Percentiles rank a stretch among this genome's conserved stretches.
Evolutionary conservation across 2,113 vertebrate genomes (phyloP).

Genomic region (Alosa alosa): DNA sequence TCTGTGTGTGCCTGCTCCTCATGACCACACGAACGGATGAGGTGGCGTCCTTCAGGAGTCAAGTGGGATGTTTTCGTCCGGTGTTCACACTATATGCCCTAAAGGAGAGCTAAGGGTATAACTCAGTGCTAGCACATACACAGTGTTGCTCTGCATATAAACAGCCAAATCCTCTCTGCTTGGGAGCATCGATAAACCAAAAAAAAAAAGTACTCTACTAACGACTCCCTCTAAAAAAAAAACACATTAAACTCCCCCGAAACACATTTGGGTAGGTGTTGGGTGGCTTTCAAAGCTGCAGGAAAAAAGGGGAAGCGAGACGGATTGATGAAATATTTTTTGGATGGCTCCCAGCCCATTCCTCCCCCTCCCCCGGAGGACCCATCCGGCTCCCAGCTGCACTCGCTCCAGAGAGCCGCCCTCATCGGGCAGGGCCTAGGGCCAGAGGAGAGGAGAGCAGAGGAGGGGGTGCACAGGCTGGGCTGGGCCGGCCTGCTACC

Average conservation of each 20-base stretch:
- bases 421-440: neutral
- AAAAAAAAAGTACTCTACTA: neutral
- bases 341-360: slow-evolving; percentile 1
- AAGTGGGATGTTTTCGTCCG: neutral
- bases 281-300: neutral
- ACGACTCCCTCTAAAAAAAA: neutral
- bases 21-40: neutral
- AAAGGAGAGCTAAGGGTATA: neutral
- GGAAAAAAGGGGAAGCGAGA: neutral
- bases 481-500: neutral
- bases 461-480: neutral
- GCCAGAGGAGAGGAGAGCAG: neutral
- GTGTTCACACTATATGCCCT: neutral
- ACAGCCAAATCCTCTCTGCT: neutral
- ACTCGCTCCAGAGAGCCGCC: neutral
- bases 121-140: neutral
- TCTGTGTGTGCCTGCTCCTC: neutral
- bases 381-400: slow-evolving; percentile 1
- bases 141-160: neutral
- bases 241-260: neutral
- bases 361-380: neutral
- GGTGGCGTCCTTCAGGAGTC: neutral
- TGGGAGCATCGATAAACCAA: neutral
- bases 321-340: slow-evolving; percentile 11
- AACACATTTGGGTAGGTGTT: neutral